A percentile compares a stretch with the other conserved stretches of the same genome.
These are phyloP conservation scores for Heliconius cydno DNA, from an alignment of 2,888 invertebrate genomes.

Conservation along the genomic window DNA sequence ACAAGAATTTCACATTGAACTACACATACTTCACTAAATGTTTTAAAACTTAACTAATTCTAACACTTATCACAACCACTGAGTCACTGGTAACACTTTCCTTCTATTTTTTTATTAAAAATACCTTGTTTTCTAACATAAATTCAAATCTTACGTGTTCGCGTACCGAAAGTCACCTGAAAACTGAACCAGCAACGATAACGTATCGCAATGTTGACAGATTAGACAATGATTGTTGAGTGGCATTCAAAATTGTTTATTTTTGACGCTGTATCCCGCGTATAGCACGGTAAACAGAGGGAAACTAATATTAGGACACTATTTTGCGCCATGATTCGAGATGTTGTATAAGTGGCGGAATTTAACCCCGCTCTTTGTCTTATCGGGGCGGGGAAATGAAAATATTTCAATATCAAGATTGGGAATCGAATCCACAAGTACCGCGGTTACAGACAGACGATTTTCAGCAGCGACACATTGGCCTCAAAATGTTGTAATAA, in stretches of 20 bases:
- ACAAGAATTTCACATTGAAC: background rate
- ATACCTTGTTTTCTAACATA: background rate
- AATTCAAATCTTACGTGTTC: background rate
- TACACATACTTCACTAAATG: background rate
- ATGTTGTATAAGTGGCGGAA: background rate
- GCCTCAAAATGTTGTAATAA: no score
- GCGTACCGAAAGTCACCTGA: conserved; percentile 18
- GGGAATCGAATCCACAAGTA: no score
- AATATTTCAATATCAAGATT: background rate
- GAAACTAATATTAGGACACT: background rate
- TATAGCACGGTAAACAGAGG: background rate
- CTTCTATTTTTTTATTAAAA: background rate
- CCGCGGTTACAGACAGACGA: no score
- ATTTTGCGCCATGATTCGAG: background rate
- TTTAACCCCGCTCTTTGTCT: no score
- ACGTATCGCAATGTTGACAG: conserved; percentile 16
- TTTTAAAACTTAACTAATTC: background rate
- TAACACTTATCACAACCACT: background rate
- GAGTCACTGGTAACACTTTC: conserved; percentile 3
- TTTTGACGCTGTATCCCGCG: background rate
- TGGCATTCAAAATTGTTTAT: background rate
- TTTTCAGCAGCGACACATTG: no score
- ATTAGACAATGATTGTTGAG: conserved; percentile 8
- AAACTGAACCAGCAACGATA: conserved; percentile 31
- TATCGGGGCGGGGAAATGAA: background rate